A percentile compares a stretch with the other conserved stretches of the same genome.
phyloP scores from a whole-genome alignment of 37 sponge, comb jelly and placozoan genomes.

The Aplysina aerophoba region DNA sequence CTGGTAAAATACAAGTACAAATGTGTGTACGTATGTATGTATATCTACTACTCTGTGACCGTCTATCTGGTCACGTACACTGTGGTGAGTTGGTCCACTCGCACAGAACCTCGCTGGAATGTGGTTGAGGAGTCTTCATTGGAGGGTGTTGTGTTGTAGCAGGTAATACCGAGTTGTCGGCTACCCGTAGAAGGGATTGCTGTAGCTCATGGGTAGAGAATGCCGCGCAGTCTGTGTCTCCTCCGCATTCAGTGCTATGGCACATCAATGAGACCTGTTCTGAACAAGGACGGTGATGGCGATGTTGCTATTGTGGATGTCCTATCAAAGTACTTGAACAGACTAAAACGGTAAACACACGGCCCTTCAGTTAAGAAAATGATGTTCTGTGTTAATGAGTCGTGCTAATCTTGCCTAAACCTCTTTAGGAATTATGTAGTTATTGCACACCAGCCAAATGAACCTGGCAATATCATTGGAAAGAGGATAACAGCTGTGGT shows the following conservation, averaged over 20 bases:
- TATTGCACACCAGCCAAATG: slow-evolving; percentile 1
- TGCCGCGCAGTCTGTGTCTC: too few species aligned
- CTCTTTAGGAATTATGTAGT: slow-evolving; percentile 18
- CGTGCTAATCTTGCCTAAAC: not conserved
- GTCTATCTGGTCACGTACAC: not conserved
- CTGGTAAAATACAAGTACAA: too few species aligned
- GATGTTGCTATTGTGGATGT: slow-evolving; percentile 14
- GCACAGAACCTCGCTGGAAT: too few species aligned
- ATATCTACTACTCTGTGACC: not conserved
- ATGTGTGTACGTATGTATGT: too few species aligned
- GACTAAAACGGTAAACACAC: slow-evolving; percentile 11
- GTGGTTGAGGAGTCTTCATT: too few species aligned
- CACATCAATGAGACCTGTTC: slow-evolving; percentile 1
- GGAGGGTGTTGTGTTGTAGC: too few species aligned
- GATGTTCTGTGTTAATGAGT: not conserved
- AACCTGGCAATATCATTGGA: slow-evolving; percentile 13
- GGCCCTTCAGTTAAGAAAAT: not conserved
- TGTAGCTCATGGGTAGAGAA: not conserved
- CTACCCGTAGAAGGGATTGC: not conserved
- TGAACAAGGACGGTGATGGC: slow-evolving; percentile 15
- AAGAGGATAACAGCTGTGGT: slow-evolving; percentile 28
- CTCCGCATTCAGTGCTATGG: not conserved
- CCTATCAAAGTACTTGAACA: not conserved
- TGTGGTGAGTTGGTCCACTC: not conserved
- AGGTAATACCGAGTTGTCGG: too few species aligned